Conservation (phyloP, 2,113 vertebrate species). For the Gulo gulo region DNA sequence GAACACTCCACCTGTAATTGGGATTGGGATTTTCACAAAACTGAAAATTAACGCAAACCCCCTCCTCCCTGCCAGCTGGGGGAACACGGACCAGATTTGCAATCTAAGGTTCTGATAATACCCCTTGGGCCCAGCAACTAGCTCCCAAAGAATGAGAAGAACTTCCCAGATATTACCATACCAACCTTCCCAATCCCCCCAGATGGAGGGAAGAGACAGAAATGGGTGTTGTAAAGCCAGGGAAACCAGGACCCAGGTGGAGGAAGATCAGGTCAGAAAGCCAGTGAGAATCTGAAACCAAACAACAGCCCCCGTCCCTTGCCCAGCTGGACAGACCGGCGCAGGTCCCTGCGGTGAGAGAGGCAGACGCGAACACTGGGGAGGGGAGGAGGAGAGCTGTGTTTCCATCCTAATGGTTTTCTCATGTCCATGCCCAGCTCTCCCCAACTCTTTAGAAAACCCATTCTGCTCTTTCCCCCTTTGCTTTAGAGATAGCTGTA, state of each 20-base stretch:
- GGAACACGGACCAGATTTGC: not conserved
- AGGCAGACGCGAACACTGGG: not conserved
- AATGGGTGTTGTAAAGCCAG: not conserved
- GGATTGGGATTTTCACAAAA: not conserved
- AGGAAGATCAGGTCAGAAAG: not conserved
- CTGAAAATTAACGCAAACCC: not conserved
- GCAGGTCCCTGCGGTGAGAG: too few species aligned
- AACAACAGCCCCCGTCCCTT: not conserved
- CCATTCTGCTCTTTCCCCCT: not conserved
- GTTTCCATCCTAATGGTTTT: not conserved
- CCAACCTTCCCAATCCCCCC: not conserved
- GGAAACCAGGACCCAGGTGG: not conserved
- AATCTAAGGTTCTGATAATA: not conserved
- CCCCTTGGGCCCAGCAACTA: not conserved
- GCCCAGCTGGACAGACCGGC: not conserved
- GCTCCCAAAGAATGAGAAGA: not conserved
- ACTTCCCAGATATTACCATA: not conserved
- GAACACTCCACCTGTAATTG: not conserved
- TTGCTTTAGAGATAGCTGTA: not conserved
- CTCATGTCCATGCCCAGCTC: not conserved
- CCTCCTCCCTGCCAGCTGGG: not conserved
- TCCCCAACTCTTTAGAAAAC: not conserved
- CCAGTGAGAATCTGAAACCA: not conserved
- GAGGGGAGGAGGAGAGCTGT: too few species aligned
- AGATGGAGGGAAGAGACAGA: not conserved